Evolutionary conservation across 2,888 invertebrate genomes (phyloP).

Genomic region (Nomada ferruginata): DNA sequence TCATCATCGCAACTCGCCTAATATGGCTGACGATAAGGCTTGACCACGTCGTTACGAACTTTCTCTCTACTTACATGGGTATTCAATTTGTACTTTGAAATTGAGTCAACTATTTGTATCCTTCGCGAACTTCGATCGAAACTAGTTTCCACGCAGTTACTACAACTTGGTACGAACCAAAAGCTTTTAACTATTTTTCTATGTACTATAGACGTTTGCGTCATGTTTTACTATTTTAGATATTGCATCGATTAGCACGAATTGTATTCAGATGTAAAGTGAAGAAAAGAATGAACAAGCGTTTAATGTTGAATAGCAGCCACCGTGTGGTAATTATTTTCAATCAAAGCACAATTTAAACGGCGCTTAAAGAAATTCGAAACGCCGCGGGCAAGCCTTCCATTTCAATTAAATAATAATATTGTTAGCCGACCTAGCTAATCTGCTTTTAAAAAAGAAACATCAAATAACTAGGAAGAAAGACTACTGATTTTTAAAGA

Average conservation of each 20-base stretch:
- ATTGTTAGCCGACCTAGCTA: constrained; percentile 74
- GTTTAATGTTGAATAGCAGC: background rate
- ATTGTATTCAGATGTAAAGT: background rate
- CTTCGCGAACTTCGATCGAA: constrained; percentile 44
- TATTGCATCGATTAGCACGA: background rate
- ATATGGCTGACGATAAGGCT: constrained; percentile 66
- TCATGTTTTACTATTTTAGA: background rate
- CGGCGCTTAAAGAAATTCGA: constrained; percentile 52
- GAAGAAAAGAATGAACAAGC: background rate
- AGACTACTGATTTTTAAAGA: constrained; percentile 70
- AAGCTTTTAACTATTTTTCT: background rate
- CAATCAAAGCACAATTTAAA: constrained; percentile 53
- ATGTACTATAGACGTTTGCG: background rate
- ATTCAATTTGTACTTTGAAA: constrained; percentile 72
- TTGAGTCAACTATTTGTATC: constrained; percentile 66
- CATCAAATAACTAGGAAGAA: constrained; percentile 70
- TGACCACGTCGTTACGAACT: constrained; percentile 57
- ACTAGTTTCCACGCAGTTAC: constrained; percentile 40
- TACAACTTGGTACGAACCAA: background rate
- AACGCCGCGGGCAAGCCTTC: constrained; percentile 62
- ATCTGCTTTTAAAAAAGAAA: constrained; percentile 69
- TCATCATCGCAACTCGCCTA: constrained; percentile 71
- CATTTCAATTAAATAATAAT: constrained; percentile 73
- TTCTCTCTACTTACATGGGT: constrained; percentile 55
- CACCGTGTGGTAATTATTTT: constrained; percentile 43